A percentile compares a stretch with the other conserved stretches of the same genome.
Evolutionary conservation across 1,140 invertebrate species (phyloP).

Genomic region (Polyergus mexicanus): DNA sequence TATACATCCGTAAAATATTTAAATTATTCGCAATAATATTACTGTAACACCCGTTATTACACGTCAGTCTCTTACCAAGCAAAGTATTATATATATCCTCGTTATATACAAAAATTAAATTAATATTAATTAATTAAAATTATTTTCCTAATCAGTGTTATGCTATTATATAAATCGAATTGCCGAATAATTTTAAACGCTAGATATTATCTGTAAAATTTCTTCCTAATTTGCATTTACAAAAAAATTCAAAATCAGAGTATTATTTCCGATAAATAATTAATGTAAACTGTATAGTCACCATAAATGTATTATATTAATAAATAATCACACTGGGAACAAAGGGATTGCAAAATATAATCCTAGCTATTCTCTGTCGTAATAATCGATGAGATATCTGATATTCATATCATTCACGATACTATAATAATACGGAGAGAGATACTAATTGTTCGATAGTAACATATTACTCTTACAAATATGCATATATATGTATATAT

Average conservation of each 20-base stretch:
- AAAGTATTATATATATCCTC: too few relatives aligned
- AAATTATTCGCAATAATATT: background rate
- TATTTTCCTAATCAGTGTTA: too few relatives aligned
- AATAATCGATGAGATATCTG: constrained; percentile 33
- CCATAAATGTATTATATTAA: constrained; percentile 12
- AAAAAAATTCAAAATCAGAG: background rate
- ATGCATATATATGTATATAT: background rate
- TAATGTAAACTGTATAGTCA: constrained; percentile 4
- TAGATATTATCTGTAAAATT: background rate
- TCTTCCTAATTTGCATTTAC: background rate
- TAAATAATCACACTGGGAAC: background rate
- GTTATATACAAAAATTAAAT: too few relatives aligned
- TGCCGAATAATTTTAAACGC: background rate
- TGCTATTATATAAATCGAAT: background rate
- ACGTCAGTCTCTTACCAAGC: too few relatives aligned
- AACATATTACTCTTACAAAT: background rate
- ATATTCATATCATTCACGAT: constrained; percentile 18
- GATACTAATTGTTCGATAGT: constrained; percentile 24
- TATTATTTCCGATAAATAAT: background rate
- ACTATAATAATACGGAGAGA: background rate
- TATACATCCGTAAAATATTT: background rate
- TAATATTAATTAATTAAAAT: constrained; percentile 15
- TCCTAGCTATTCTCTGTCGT: background rate
- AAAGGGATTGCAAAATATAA: constrained; percentile 1
- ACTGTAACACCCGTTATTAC: background rate